Evolutionary conservation across 2,797 vertebrate genomes (phyloP), one percentile per base, ranked within the genome.

Genomic region (Danio choprae): DNA sequence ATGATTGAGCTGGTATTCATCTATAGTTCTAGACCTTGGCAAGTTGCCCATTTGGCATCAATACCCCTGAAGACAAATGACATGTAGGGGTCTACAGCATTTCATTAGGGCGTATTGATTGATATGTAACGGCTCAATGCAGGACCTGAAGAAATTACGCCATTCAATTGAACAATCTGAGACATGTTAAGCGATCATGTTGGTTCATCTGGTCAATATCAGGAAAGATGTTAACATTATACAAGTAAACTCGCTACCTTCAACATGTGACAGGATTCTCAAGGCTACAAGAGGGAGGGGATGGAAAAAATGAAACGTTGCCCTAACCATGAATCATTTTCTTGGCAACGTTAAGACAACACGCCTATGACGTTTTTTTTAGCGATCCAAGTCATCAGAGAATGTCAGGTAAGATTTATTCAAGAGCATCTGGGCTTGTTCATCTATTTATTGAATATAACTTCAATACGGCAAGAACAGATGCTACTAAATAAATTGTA

Each of bases 81-180:
- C 79, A 72, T 58, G 73, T 55, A 67, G 15, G 29, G 59, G 64
- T 55, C 36, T 16, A 75, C 48, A 60, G 41, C 48, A 48, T 76
- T 87, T 84, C 60, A 82, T 76, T 75, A 81, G 84, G 62, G 18
- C 13, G 11, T 73, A 84, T 82, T 82, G 84, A 87, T 81, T 71
- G 7, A 15, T 59, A 71, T 58, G 50, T 12, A 76, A 69, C 53
- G 64, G 36, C 18, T 78, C 69, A 69, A 62, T 68, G 58, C 16
- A 1, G 58, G 9, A 71, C 44, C 64, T 76, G 43, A 70, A 79
- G 58, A 50, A 50, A 74, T 80, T 77, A 77, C 60, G 59, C 79
- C 72, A 81, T 36, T 11, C 38, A 7, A 4, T 53, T 2, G 16
- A 58, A 18, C 50, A 63, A 48, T 69, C 41, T 16, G 15, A 58